Base-by-base conservation (phyloP, 2,113 vertebrate genomes). In the Elephas maximus region DNA sequence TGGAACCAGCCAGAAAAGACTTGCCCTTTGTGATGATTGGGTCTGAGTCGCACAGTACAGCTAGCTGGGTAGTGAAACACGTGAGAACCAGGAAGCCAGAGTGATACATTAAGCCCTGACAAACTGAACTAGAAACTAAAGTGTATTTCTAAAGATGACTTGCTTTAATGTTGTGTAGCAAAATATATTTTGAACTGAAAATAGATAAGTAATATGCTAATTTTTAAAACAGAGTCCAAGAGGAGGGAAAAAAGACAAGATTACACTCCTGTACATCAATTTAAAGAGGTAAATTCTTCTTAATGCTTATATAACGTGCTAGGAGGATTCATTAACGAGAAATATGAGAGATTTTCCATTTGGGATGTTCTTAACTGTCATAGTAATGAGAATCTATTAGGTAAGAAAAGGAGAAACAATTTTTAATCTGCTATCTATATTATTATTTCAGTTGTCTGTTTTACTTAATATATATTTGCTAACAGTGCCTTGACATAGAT, bases 1-100 rank as follows among this genome's bases (percentile, higher is more conserved):
- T 80, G 48, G 71, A 92, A 84, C 10, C 45, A 93, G 91, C 48
- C 63, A 71, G 85, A 82, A 95, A 90, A 92, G 63, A 90, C 53
- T 44, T 11, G 21, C 53, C 62, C 94, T 88, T 85, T 45, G 51
- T 71, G 44, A 41, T 74, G 44, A 73, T 9, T 74, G 17, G 30
- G 14, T 48, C 57, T 81, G 10, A 88, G 57, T 48, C 60, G 30
- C 45, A 57, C 8, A 44, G 60, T 60, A n/a, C 53, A 79, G 45
- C 24, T 53, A 44, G n/a, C 28, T 33, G 9, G 26, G 82, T 45
- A 48, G 26, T 30, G 30, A 83, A 96, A 62, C 33, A 37, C 18
- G 37, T 2, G 44, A 24, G 48, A 76, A 51, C 17, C 15, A 5
- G 71, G 44, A 93, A 92, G 41, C 24, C 33, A 82, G 90, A 41